A percentile compares a stretch with the other conserved stretches of the same genome.
Evolutionary conservation across 2,797 vertebrate genomes (phyloP).

Genomic region (Pampus argenteus): DNA sequence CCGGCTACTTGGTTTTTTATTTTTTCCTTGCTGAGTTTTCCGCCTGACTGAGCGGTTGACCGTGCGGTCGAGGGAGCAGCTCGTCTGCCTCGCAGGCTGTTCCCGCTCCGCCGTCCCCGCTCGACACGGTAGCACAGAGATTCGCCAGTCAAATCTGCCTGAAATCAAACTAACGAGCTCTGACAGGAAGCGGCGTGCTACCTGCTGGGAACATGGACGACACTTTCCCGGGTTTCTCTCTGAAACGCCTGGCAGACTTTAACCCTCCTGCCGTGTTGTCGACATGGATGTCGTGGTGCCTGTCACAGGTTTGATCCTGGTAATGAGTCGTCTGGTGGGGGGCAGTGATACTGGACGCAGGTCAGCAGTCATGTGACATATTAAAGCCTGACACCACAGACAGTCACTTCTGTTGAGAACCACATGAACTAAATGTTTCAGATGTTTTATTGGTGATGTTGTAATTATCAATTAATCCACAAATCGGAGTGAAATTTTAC

Average conservation of each 20-base stretch:
- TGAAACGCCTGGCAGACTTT: conserved; percentile 42
- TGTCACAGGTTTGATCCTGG: conserved; percentile 41
- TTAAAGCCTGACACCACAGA: conserved; percentile 13
- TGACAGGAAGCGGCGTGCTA: conserved; percentile 69
- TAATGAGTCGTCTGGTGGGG: conserved; percentile 41
- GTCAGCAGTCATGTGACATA: conserved; percentile 29
- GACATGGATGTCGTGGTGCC: conserved; percentile 41
- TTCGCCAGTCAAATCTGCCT: conserved; percentile 57
- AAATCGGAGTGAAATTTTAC: neutral
- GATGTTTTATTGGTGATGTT: too few species aligned
- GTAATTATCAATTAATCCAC: neutral
- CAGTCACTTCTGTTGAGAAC: too few species aligned
- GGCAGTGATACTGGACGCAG: conserved; percentile 13
- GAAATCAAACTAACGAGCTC: conserved; percentile 64
- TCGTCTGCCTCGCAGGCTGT: conserved; percentile 65
- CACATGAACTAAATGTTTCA: too few species aligned
- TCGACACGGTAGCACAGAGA: conserved; percentile 60
- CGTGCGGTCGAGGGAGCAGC: conserved; percentile 51
- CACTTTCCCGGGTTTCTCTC: conserved; percentile 40
- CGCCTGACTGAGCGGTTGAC: conserved; percentile 53
- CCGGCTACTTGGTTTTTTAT: conserved; percentile 24
- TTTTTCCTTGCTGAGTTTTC: conserved; percentile 48
- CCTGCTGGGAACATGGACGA: conserved; percentile 66
- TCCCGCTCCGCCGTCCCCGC: conserved; percentile 48
- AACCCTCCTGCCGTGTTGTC: conserved; percentile 27